Base-by-base conservation (phyloP, 2,888 invertebrate species). In the Stenodema calcarata region DNA sequence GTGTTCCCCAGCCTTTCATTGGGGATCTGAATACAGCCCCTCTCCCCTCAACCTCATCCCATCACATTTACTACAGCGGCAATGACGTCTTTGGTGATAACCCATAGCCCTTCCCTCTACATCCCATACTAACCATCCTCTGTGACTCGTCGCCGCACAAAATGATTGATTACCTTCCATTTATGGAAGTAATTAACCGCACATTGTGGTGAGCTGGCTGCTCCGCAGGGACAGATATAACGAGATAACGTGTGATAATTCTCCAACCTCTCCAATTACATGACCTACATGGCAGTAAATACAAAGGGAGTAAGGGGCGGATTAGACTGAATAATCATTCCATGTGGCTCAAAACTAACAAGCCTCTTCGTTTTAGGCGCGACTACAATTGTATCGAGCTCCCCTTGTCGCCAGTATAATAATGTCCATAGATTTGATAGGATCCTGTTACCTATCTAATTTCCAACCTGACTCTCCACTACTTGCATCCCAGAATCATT, bases 141-240 rank as follows among this genome's bases (percentile, higher is more conserved):
- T 18, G 16, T 35, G 6, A 75, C 14, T 35, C 35, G 4, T 35
- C 35, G 35, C 7, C 2, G 7, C 18, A 14, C 16, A 16, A 75
- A 75, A 75, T 75, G 73, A 75, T 75, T 75, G 73, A 75, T 75
- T 41, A 75, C 73, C 73, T 75, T 41, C 73, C 73, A 75, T 75
- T 18, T 75, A 35, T 30, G 35, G 73, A 35, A 75, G 73, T 75
- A 75, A 75, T 75, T 75, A 75, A 75, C 73, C 73, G 30, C 35
- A 18, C 35, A 75, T 75, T 75, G 73, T 75, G 73, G 73, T 30
- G 73, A 41, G 18, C 41, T 75, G 73, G 41, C 23, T 54, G 73
- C 28, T 11, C 73, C 73, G 23, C 18, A 9, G 35, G 18, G 41
- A 11, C 28, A 41, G 73, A 75, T 75, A n/a, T 75, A 35, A 35